Evolutionary conservation across 2,888 invertebrate species (phyloP), one percentile per base, ranked within the genome.

Genomic region (Lepidonotus clava): DNA sequence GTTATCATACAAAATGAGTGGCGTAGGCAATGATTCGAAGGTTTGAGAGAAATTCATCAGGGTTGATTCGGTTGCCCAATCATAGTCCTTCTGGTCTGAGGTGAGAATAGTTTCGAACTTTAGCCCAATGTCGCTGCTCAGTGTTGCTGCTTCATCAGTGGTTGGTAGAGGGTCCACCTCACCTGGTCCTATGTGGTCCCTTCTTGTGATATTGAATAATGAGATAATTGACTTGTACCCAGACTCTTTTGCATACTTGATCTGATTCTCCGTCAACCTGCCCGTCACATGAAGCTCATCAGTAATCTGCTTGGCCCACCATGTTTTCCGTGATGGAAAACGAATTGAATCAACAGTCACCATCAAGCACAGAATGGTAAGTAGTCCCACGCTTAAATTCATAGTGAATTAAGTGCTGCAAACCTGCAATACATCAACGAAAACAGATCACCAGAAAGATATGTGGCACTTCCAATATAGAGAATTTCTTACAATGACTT

Each of bases 241-340:
- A 5, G 89, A 90, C 14, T 93, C 93, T n/a, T 90, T 87, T 11
- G 92, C 91, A 86, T 92, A 92, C 87, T 92, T 92, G 41, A 92
- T 90, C 85, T 92, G 91, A 40, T 91, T 85, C 71, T 90, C 91
- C 6, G 92, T 91, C 34, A 91, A 87, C 38, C 92, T 83, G 11
- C 93, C 93, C 18, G 91, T 90, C 1, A 92, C 89, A 87, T 91
- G 91, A 32, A 91, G 89, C 51, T 91, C 91, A 40, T 91, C 91
- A 0, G 92, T 92, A 14, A 92, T 88, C 88, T 91, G 91, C 87
- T 92, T 92, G 0, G 91, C 91, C 92, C 92, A 93, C 93, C 93
- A 93, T 36, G 91, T 84, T 88, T 92, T 92, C 36, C 77, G 18
- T 40, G 77, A 32, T n/a, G 80, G 86, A 14, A 71, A 71, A n/a